A percentile compares a stretch with the other conserved stretches of the same genome.
Conservation (phyloP, 1,140 invertebrate species). For the Zaprionus inermis region DNA sequence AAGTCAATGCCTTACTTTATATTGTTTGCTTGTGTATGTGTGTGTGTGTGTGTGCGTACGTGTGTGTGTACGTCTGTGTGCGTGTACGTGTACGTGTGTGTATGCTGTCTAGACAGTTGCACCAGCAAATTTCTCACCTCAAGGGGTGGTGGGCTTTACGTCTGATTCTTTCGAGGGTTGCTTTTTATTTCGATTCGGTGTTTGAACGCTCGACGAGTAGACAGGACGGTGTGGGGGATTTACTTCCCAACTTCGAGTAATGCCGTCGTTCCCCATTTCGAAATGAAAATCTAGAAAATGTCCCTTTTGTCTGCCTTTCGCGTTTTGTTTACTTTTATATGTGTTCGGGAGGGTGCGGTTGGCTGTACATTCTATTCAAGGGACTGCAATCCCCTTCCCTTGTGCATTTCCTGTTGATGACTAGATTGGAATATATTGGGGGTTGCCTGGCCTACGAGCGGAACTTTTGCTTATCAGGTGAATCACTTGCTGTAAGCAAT, state of each 20-base stretch:
- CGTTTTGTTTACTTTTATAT: conserved; percentile 2
- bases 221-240: conserved; percentile 4
- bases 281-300: conserved; percentile 4
- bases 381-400: background rate
- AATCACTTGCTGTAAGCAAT: background rate
- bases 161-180: conserved; percentile 67
- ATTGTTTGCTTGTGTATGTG: background rate
- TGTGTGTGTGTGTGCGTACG: conserved; percentile 23
- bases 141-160: conserved; percentile 16
- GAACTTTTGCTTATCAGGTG: background rate
- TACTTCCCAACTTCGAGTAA: conserved; percentile 52
- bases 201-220: conserved; percentile 33
- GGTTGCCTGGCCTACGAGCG: background rate
- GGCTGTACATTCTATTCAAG: background rate
- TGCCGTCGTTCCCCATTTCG: background rate
- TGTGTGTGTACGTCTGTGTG: conserved; percentile 2
- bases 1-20: conserved; percentile 40
- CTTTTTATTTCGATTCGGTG: conserved; percentile 56
- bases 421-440: background rate
- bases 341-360: background rate
- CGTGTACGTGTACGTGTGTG: conserved; percentile 22
- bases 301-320: background rate
- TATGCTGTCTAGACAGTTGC: conserved; percentile 77
- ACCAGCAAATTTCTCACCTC: conserved; percentile 32
- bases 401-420: conserved; percentile 2